Base-by-base conservation (phyloP, 2,888 invertebrate genomes). In the Caenorhabditis japonica region DNA sequence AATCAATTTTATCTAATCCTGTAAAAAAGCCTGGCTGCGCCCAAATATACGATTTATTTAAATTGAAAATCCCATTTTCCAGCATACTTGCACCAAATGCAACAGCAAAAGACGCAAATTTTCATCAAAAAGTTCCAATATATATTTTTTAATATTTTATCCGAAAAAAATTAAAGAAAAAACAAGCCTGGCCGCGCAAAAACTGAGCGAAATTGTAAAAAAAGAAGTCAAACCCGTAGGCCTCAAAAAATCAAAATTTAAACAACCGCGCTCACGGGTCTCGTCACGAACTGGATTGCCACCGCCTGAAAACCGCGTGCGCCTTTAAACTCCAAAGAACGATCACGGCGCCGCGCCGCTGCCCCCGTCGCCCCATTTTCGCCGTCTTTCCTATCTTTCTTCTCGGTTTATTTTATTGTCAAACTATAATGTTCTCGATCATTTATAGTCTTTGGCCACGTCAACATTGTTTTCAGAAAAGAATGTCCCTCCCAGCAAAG, bases 401-500 rank as follows among this genome's bases (percentile, higher is more conserved):
- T 55, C 3, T 51, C 19, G 12, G 17, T 3, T 15, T 5, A 25
- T 56, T 38, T 49, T 12, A 19, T 46, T 33, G 30, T 4, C 13
- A 30, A 27, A 21, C 3, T 15, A 17, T 17, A 19, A 46, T 38
- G 33, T 47, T 19, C 23, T 43, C 34, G 30, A 15, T 8, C 46
- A 38, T n/a, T 39, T 21, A 15, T 39, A 55, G 27, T 39, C 34
- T 25, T 25, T 7, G 15, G 30, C 17, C n/a, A 21, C 25, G 39
- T 21, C 17, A 1, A 34, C 21, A 5, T 39, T 19, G 4, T 17
- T 4, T 3, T 36, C 5, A 34, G 13, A 30, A 13, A 33, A 61
- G 75, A 72, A 79, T 79, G 79, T 53, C 79, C 51, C 76, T 79
- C 49, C 76, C 79, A 51, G 62, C 70, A 27, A 79, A 79, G 66